Evolutionary conservation across 2,888 invertebrate species (phyloP), one percentile per base, ranked within the genome.

Genomic region (Mythimna loreyi): DNA sequence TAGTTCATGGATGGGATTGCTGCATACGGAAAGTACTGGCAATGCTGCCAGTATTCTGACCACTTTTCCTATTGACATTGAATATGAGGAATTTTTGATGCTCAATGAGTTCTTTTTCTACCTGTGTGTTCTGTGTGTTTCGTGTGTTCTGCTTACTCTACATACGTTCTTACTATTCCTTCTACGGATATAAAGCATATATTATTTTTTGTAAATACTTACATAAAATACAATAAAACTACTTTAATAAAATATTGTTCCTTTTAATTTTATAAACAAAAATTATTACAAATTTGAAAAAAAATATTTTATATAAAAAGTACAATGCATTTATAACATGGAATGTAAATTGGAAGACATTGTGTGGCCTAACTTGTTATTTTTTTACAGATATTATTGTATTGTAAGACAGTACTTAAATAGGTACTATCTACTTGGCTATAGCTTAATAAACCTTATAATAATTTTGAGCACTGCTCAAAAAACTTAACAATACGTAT

Each of bases 311-410:
- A 3, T 63, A n/a, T 25, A 45, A 57, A 70, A 76, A 66, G 64
- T 70, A 73, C 61, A 67, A 60, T 60, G 5, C 45, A 65, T 65
- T 66, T 52, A 69, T 62, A 40, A 30, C 43, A 66, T 68, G 72
- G 68, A 81, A 79, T 81, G 72, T 55, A 67, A 68, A 70, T 62
- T 75, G 64, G 69, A 81, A 79, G 72, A 73, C 72, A 67, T 28
- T 13, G 33, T 9, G 19, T 13, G 11, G 28, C 8, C 2, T 55
- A 40, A 21, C n/a, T 64, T 45, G 16, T 40, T 19, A 19, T 50
- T 19, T 50, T 19, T 21, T 13, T 21, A 30, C 19, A 36, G n/a
- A 50, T 19, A 7, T 70, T 58, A 47, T 25, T 8, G 11, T 3
- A 45, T 59, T 30, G 30, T 11, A 11, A 21, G 4, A 47, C 25